Base-by-base conservation (phyloP, 2,888 invertebrate genomes). In the Dasypogon diadema region DNA sequence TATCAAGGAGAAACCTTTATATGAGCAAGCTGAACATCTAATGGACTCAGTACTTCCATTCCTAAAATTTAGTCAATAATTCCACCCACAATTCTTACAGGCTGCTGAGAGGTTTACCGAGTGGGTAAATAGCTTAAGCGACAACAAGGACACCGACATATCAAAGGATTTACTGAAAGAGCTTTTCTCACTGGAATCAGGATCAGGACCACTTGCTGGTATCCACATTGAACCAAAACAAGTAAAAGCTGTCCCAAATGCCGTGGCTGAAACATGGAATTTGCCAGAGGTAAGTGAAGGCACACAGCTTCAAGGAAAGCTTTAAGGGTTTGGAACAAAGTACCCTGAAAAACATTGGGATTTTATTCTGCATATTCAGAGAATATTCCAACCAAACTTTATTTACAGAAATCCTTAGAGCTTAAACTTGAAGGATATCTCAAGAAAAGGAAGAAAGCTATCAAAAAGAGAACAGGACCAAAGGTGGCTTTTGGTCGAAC, bases 1-100 rank as follows among this genome's bases (percentile, higher is more conserved):
- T 51, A 81, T 83, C 14, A 78, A 78, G 73, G 82, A 83, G 24
- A 83, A 83, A 24, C 80, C 83, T 0, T 76, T 86, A 0, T 85
- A 85, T 26, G 85, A 86, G 46, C 85, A 86, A 74, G 85, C 86
- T 0, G 85, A 85, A 65, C 81, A 83, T 48, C 77, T 86, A 0
- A 86, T 86, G 84, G 85, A 86, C 79, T 82, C 84, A 30, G 85
- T 85, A 73, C 3, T 42, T n/a, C 4, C 10, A 46, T 14, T 58
- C 10, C 21, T 16, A 2, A n/a, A 46, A 51, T n/a, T n/a, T n/a
- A n/a, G n/a, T n/a, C n/a, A n/a, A n/a, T n/a, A n/a, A n/a, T n/a
- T n/a, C n/a, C n/a, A n/a, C n/a, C n/a, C n/a, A 26, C 4, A 22
- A 4, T 37, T 65, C 18, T 48, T 42, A 8, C n/a, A 76, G 78